These are phyloP conservation scores for Holothuria leucospilota DNA, from an alignment of 53 echinoderm and acorn worm genomes.

Conservation along the genomic window DNA sequence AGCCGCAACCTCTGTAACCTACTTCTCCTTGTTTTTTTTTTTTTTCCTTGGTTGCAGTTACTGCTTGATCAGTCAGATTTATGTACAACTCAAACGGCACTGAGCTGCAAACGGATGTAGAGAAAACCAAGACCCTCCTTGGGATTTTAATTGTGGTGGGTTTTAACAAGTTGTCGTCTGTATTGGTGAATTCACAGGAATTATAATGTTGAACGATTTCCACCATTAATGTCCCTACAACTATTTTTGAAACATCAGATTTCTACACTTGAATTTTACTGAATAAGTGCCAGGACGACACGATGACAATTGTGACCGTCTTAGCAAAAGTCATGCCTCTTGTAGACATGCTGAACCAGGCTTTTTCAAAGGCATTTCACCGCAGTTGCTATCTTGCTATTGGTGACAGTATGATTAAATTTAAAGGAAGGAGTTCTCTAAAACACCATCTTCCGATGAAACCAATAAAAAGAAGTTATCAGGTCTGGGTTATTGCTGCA, in stretches of 20 bases:
- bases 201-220: background rate
- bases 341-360: background rate
- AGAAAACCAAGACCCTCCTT: background rate
- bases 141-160: constrained; percentile 7
- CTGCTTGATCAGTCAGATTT: background rate
- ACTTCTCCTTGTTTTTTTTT: background rate
- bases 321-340: background rate
- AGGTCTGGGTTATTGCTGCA: constrained; percentile 14
- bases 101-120: background rate
- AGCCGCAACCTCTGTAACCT: background rate
- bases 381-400: background rate
- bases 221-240: background rate
- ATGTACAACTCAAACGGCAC: background rate
- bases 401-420: constrained; percentile 29
- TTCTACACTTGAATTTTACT: constrained; percentile 7
- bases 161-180: background rate
- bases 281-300: background rate
- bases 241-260: constrained; percentile 16
- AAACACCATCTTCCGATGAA: constrained; percentile 25
- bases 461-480: constrained; percentile 16
- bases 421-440: constrained; percentile 12
- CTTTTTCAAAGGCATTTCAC: background rate
- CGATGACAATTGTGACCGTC: background rate
- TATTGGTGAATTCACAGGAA: constrained; percentile 11
- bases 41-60: background rate